Evolutionary conservation across 2,113 vertebrate species (phyloP).

Genomic region (Mobula hypostoma): DNA sequence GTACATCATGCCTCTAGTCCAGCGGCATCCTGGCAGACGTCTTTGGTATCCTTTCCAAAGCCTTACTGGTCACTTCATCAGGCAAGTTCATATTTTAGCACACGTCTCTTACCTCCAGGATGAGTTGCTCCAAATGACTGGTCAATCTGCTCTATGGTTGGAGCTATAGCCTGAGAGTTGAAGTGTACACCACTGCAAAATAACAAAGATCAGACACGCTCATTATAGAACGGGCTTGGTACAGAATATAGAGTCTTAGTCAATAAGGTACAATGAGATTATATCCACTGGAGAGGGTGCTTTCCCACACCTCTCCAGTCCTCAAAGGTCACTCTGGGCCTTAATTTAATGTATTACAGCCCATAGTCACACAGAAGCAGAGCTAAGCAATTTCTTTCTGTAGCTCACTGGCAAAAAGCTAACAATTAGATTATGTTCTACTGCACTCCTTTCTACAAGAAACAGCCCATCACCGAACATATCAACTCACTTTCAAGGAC

Average conservation of each 20-base stretch:
- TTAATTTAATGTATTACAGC: too few species aligned
- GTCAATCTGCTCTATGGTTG: slow-evolving; percentile 98
- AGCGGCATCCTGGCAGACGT: too few species aligned
- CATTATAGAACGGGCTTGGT: background rate
- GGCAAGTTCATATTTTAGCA: background rate
- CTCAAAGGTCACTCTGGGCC: too few species aligned
- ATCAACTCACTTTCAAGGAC: too few species aligned
- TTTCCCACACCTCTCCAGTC: background rate
- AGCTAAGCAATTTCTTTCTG: background rate
- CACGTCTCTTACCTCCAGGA: slow-evolving; percentile 80
- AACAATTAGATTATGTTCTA: background rate
- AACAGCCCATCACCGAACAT: too few species aligned
- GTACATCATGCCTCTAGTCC: too few species aligned
- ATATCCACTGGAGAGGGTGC: too few species aligned
- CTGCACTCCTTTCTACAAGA: background rate
- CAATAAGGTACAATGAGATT: background rate
- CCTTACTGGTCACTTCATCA: background rate
- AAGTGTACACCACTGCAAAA: slow-evolving; percentile 91
- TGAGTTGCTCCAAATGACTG: slow-evolving; percentile 98
- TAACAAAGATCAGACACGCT: slow-evolving; percentile 40
- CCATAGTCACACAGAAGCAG: background rate
- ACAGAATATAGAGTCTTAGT: background rate
- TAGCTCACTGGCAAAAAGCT: background rate
- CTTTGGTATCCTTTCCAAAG: too few species aligned
- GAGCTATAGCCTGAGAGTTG: slow-evolving; percentile 95